phyloP scores from a whole-genome alignment of 2,113 vertebrate genomes.

The Hyla sarda region DNA sequence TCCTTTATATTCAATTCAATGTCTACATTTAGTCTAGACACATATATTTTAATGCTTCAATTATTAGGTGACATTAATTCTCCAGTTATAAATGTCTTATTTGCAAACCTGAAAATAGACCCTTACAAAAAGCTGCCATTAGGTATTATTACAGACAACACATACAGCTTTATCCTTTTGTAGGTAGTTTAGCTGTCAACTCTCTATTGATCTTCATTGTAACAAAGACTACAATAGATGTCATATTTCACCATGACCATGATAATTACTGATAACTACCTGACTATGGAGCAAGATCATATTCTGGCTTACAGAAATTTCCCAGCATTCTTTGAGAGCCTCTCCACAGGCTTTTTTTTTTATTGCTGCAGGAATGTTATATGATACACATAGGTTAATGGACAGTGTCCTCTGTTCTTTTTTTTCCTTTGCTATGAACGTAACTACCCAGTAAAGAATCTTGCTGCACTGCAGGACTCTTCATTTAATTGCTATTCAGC shows the following conservation, averaged over 20 bases:
- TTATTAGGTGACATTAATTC: not conserved
- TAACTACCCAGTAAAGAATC: conserved; percentile 64
- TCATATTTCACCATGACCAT: not conserved
- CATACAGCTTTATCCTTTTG: not conserved
- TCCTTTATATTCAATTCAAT: not conserved
- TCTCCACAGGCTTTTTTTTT: not conserved
- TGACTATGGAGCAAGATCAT: not conserved
- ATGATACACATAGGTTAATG: conserved; percentile 13
- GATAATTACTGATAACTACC: not conserved
- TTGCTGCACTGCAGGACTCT: conserved; percentile 70
- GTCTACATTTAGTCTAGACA: not conserved
- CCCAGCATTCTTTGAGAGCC: not conserved
- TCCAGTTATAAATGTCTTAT: not conserved
- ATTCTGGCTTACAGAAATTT: not conserved
- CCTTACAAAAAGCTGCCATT: not conserved
- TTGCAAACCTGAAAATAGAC: not conserved
- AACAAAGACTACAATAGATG: not conserved
- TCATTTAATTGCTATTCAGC: conserved; percentile 62
- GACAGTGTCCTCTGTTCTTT: not conserved
- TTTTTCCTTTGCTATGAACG: conserved; percentile 54
- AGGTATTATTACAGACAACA: not conserved
- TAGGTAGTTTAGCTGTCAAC: not conserved
- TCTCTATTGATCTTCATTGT: not conserved
- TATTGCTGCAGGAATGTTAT: conserved; percentile 26
- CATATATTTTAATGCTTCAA: not conserved